Evolutionary conservation across 2,888 invertebrate genomes (phyloP), one percentile per base, ranked within the genome.

Genomic region (Pocota personata): DNA sequence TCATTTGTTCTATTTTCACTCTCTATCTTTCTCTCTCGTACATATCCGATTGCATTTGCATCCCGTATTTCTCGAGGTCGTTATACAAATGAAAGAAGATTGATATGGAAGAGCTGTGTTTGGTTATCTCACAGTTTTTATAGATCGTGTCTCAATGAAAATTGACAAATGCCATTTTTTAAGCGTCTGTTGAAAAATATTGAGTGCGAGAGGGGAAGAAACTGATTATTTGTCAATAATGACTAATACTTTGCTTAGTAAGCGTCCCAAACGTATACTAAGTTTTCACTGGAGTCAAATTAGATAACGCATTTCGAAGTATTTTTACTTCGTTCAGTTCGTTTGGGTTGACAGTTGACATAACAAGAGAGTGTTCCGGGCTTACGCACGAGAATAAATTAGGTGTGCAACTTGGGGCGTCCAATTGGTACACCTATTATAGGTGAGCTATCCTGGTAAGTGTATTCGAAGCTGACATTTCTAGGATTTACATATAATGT

Each of bases 11-110:
- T n/a, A 43, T 58, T 79, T 57, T 55, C 60, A 69, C 64, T 64
- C 73, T 72, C 72, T 76, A 57, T 48, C 48, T 35, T 43, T 58
- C 50, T 46, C 43, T 14, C 67, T 46, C 57, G 7, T 40, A 46
- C 21, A 43, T 40, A 43, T 43, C 35, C 40, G 32, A 55, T 46
- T 58, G 46, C 60, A 67, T 84, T 69, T 75, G 75, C 57, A 64
- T 78, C 27, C 48, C 79, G 79, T 84, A 64, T 75, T 84, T 84
- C 62, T 75, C 62, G 79, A 83, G 83, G 83, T 83, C 83, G 66
- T 55, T 37, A 43, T 43, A 21, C 12, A 12, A 14, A 30, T 12
- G 35, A 16, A 43, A 19, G 64, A 21, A 24, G 27, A 48, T 66
- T 66, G 55, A 48, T 57, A 62, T 24, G n/a, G n/a, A 48, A 48